Conservation (phyloP, 2,888 invertebrate genomes). For the Volucella inflata region DNA sequence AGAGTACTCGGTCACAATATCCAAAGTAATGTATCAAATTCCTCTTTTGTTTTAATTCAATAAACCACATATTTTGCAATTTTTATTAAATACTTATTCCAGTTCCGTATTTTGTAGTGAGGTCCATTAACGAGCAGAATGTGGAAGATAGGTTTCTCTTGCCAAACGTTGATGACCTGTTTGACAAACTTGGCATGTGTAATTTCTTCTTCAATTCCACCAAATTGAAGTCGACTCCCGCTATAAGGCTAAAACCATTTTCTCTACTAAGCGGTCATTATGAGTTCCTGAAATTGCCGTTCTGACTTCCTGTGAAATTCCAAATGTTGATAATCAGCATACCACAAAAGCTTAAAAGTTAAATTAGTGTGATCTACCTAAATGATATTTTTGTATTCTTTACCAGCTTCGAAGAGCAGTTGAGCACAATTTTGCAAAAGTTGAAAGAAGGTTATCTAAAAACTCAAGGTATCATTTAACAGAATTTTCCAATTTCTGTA, state of each 20-base stretch:
- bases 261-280: constrained; percentile 76
- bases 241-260: constrained; percentile 76
- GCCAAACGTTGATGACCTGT: constrained; percentile 3
- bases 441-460: constrained; percentile 38
- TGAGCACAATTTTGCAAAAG: constrained; percentile 1
- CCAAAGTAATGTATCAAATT: constrained; percentile 7
- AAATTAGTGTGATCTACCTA: constrained; percentile 74
- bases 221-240: constrained; percentile 76
- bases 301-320: constrained; percentile 11
- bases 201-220: constrained; percentile 78
- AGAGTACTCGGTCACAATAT: constrained; percentile 23
- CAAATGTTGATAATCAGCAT: constrained; percentile 28
- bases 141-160: constrained; percentile 10
- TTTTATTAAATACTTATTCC: too few species aligned
- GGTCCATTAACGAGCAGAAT: neutral
- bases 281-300: constrained; percentile 21
- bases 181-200: constrained; percentile 28
- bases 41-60: constrained; percentile 63
- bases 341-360: constrained; percentile 1
- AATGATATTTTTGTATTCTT: constrained; percentile 76
- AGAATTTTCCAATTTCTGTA: too few species aligned
- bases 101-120: too few species aligned
- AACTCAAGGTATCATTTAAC: constrained; percentile 52
- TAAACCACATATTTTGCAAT: constrained; percentile 43
- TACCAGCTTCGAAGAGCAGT: constrained; percentile 37